A percentile compares a stretch with the other conserved stretches of the same genome.
Evolutionary conservation across 2,797 vertebrate species (phyloP).

Genomic region (Mus spretus): DNA sequence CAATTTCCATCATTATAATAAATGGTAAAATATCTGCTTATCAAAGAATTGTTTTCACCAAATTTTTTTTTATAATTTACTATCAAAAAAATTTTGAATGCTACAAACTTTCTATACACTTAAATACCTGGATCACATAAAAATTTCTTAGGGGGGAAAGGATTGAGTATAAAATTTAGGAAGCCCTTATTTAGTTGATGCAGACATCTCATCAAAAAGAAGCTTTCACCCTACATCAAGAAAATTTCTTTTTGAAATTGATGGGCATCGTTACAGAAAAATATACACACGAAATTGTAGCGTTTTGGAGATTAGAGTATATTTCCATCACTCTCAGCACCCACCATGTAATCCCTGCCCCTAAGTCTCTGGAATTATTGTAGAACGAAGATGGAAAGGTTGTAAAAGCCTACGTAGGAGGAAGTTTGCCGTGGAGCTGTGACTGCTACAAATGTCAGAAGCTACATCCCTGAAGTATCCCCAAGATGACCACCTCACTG

Average conservation of each 20-base stretch:
- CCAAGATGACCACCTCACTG: not conserved
- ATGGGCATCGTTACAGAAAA: not conserved
- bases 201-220: not conserved
- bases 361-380: not conserved
- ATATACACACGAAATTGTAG: not conserved
- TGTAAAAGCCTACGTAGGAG: not conserved
- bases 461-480: not conserved
- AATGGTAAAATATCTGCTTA: not conserved
- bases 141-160: not conserved
- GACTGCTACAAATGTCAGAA: not conserved
- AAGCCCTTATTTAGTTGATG: not conserved
- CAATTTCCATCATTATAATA: not conserved
- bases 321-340: too few relatives aligned
- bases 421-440: not conserved
- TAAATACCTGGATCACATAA: not conserved
- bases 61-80: not conserved
- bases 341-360: not conserved
- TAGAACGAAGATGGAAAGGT: too few relatives aligned
- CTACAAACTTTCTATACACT: not conserved
- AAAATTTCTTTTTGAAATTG: not conserved
- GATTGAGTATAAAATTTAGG: not conserved
- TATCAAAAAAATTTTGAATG: not conserved
- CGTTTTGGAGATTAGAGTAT: not conserved
- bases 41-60: not conserved
- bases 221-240: not conserved